These are phyloP conservation scores for Nomada ferruginata DNA, from an alignment of 2,888 invertebrate species.

Conservation along the genomic window DNA sequence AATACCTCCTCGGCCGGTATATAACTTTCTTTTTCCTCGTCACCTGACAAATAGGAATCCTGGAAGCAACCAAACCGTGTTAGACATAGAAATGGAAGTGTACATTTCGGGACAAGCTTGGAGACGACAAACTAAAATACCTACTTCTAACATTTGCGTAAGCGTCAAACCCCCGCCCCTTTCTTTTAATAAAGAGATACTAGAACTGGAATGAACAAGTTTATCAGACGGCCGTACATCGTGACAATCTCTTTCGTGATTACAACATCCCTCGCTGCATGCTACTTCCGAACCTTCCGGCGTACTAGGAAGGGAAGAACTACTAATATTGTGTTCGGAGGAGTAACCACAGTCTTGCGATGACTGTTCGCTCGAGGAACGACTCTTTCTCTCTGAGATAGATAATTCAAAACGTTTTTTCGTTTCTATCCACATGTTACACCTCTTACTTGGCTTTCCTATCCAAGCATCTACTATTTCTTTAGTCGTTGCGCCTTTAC, in stretches of 20 bases:
- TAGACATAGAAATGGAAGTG: not conserved
- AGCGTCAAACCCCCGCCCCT: slow-evolving; percentile 87
- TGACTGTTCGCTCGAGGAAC: slow-evolving; percentile 88
- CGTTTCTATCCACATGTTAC: slow-evolving; percentile 80
- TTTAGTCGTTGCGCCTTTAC: slow-evolving; percentile 73
- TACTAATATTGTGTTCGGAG: slow-evolving; percentile 92
- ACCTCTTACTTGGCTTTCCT: slow-evolving; percentile 76
- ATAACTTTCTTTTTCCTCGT: slow-evolving; percentile 89
- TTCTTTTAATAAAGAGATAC: slow-evolving; percentile 77
- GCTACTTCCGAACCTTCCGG: slow-evolving; percentile 96
- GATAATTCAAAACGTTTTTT: slow-evolving; percentile 84
- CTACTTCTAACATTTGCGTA: slow-evolving; percentile 92
- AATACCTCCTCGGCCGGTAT: slow-evolving; percentile 95
- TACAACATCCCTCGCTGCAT: slow-evolving; percentile 95
- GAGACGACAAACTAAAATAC: not conserved
- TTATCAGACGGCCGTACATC: slow-evolving; percentile 79
- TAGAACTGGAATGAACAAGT: slow-evolving; percentile 77
- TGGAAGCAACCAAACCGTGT: slow-evolving; percentile 79
- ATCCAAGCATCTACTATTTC: slow-evolving; percentile 79
- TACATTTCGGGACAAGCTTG: not conserved
- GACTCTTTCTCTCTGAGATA: slow-evolving; percentile 85
- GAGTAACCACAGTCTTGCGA: slow-evolving; percentile 95
- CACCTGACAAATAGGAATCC: slow-evolving; percentile 92
- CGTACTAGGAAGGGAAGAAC: slow-evolving; percentile 92
- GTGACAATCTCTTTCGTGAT: slow-evolving; percentile 86